Evolutionary conservation across 2,113 vertebrate species (phyloP), one percentile per base, ranked within the genome.

Genomic region (Chaetura pelagica): DNA sequence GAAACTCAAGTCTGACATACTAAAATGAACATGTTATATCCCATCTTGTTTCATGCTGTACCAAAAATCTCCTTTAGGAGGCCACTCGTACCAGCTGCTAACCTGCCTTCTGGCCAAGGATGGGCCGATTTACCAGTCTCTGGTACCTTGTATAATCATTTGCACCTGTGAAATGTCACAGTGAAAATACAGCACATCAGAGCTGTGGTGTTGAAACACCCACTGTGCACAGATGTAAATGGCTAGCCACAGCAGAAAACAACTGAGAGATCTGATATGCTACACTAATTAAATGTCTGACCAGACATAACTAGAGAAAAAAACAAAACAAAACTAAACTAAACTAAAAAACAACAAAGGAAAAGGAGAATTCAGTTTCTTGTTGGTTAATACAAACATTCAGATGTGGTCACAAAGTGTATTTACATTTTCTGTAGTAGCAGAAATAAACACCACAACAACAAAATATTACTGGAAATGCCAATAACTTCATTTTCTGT

Each of bases 141-240:
- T 88, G 12, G 32, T 63, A 90, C 48, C 52, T 55, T 62, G 38
- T 92, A 74, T 24, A 83, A 59, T 52, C 42, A 63, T 71, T 86
- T 2, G 0, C 48, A 86, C 75, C 57, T 64, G 42, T 71, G 72
- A 85, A 84, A 95, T 48, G 55, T 86, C 75, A 57, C 59, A 67
- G 68, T 24, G 35, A 88, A 94, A 94, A 57, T 67, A 71, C 2
- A 1, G 35, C 55, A 59, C 63, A 57, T 84, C 48, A 92, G 87
- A 91, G 57, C 40, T 55, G 21, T 1, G 4, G 46, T 57, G 40
- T 44, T 87, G 40, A 21, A 21, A 84, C 92, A 92, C 72, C 55
- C 79, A 63, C 90, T 93, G 83, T 59, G 76, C 83, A 40, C 61
- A 92, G 76, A 80, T 72, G 68, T 80, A 94, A 81, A 46, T 10